Percentiles rank a stretch among this genome's conserved stretches.
phyloP scores from a whole-genome alignment of 92 coral and sea anemone genomes.

The Pocillopora grandis region DNA sequence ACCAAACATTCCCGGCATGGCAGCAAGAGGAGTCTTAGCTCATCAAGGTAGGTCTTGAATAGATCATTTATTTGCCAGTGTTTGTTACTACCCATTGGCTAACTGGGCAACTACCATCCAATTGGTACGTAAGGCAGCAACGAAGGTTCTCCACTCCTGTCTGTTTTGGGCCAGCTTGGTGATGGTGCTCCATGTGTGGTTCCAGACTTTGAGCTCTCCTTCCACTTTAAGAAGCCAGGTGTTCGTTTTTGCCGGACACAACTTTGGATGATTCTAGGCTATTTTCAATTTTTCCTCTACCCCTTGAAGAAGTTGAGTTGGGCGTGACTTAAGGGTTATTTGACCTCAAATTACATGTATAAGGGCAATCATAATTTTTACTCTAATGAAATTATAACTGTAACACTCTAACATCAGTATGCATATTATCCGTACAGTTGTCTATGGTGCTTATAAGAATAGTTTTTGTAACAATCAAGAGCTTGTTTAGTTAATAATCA shows the following conservation, averaged over 20 bases:
- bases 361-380: no score
- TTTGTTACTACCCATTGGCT: neutral
- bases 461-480: no score
- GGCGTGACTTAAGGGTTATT: no score
- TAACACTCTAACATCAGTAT: no score
- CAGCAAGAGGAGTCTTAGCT: conserved; percentile 35
- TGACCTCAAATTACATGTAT: no score
- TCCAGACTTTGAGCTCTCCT: neutral
- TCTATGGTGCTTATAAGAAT: no score
- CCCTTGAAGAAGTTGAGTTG: no score
- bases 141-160: neutral
- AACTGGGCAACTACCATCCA: no score
- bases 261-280: neutral
- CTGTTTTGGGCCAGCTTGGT: conserved; percentile 3
- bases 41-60: conserved; percentile 28
- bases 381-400: no score
- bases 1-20: conserved; percentile 71
- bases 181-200: neutral
- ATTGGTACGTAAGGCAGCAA: neutral
- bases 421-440: no score
- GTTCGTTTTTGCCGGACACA: neutral
- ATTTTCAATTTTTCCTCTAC: neutral
- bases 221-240: neutral
- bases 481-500: no score
- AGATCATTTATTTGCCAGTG: neutral